phyloP scores from a whole-genome alignment of 2,797 vertebrate species.

The Sparus aurata region DNA sequence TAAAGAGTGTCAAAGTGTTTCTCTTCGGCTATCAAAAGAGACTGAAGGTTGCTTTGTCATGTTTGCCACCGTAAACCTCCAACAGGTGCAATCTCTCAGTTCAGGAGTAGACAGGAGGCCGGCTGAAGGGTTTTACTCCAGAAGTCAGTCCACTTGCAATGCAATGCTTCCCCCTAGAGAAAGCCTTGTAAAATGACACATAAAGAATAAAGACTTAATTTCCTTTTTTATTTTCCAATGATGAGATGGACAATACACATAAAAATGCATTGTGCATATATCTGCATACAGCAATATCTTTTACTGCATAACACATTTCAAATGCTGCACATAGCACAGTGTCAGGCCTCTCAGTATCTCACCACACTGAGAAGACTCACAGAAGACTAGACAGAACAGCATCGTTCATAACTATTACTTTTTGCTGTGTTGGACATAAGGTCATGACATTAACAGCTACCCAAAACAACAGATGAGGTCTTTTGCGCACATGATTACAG shows the following conservation, averaged over 20 bases:
- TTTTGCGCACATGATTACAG: conserved; percentile 24
- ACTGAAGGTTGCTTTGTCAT: background rate
- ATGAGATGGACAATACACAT: background rate
- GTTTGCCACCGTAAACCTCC: background rate
- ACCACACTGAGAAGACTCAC: background rate
- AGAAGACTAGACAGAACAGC: background rate
- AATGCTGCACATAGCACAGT: background rate
- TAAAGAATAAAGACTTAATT: no score
- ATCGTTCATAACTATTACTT: background rate
- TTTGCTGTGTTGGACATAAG: conserved; percentile 29
- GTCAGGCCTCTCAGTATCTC: background rate
- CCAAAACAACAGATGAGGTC: conserved; percentile 61
- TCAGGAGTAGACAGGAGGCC: background rate
- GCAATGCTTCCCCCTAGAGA: conserved; percentile 71
- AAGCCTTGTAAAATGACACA: background rate
- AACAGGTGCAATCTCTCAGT: background rate
- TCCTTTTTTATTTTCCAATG: background rate
- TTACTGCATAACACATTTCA: background rate
- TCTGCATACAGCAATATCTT: background rate
- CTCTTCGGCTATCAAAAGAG: background rate
- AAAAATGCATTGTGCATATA: background rate
- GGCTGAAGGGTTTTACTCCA: background rate
- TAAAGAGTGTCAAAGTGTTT: background rate
- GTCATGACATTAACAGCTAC: conserved; percentile 29
- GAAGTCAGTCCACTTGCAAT: conserved; percentile 20